Evolutionary conservation across 1,140 invertebrate genomes (phyloP), one percentile per base, ranked within the genome.

Genomic region (Acarapis woodi): DNA sequence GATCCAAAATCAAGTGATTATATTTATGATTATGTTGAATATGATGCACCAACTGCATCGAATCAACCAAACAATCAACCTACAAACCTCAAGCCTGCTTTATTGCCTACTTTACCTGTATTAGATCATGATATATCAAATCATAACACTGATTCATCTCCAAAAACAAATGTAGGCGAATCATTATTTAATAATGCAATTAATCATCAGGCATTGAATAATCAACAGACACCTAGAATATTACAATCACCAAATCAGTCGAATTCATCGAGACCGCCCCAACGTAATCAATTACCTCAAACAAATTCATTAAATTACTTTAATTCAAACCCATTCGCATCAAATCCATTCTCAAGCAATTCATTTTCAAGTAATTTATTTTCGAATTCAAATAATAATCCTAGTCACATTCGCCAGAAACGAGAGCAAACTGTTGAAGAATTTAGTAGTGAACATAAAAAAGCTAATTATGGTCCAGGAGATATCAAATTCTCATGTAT

Each of bases 401-500:
- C 21, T 8, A 18, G 20, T 15, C 5, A 9, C 12, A 22, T n/a
- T 26, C 4, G 29, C 19, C 16, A 10, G n/a, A 19, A 4, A 12
- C n/a, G 14, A 37, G 3, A 12, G n/a, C 14, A 15, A 12, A 20
- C 14, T 10, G 24, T 14, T 15, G 3, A n/a, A 19, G 24, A 30
- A 19, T 16, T 31, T 12, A 31, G 14, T 24, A 23, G 9, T 15
- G 15, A 16, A 10, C 12, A 14, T 18, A 28, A 10, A 16, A 15
- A 19, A 28, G 35, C 19, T 28, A n/a, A 37, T 10, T 4, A 33
- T 8, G 19, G 16, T 19, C 4, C 14, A 1, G 16, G 12, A 9
- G 12, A 12, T 5, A 31, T 22, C 5, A 37, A 30, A 4, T 48
- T 48, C 38, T 36, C 20, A 2, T 49, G 48, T 29, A 28, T 36